Evolutionary conservation across 37 sponge, comb jelly and placozoan genomes (phyloP), one percentile per base, ranked within the genome.

Genomic region (Spongilla lacustris): DNA sequence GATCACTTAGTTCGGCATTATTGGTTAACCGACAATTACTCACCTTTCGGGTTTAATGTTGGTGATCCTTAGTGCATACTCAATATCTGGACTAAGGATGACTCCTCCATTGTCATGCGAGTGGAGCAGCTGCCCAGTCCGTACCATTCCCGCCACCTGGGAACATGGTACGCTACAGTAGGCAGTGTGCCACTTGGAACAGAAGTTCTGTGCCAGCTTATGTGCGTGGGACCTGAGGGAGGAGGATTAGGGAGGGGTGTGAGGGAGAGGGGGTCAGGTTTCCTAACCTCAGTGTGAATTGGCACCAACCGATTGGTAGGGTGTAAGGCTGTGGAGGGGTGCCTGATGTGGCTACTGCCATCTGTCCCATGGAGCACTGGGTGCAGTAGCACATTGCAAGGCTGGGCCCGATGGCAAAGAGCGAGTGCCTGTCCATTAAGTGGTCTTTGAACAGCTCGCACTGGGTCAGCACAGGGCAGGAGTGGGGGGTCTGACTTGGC

Each of bases 371-470:
- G 0, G 73, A 80, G 73, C 90, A 89, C 1, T 72, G 24, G 71
- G 66, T 36, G 48, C 90, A 89, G 85, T 73, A 84, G 74, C 90
- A 89, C 21, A 4, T 21, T 0, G 69, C 75, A 13, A 79, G 70
- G 48, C 78, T 66, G 17, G 90, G 90, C 19, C 84, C 73, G 2
- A 84, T 72, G 24, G 90, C 79, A 49, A 77, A 72, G 68, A 89
- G 73, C 23, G 84, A 26, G 50, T 78, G 70, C 81, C 68, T 83
- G 24, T 75, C 68, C 38, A 89, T 38, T 29, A 89, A 74, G 37
- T 78, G 66, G 31, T 89, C 90, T 73, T 89, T 89, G 80, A 79
- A 89, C 13, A 84, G 26, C 74, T 84, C 79, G 71, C 80, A 89
- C 66, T 69, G 74, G 33, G 34, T 34, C 67, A 77, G 48, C 68